Evolutionary conservation across 2,888 invertebrate genomes (phyloP).

Genomic region (Tridacna crocea): DNA sequence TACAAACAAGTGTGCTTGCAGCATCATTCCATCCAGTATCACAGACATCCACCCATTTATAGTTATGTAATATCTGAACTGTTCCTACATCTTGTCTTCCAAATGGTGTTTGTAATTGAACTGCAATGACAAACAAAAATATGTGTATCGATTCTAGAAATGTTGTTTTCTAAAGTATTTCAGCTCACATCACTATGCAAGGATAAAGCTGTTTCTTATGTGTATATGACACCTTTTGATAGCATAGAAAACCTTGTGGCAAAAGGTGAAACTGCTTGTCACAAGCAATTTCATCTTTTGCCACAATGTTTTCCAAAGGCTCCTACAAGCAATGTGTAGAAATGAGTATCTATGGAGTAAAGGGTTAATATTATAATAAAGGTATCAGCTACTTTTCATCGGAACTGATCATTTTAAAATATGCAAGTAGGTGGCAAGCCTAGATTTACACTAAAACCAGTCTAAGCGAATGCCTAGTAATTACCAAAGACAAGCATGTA

Average conservation of each 20-base stretch:
- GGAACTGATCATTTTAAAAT: too few relatives aligned
- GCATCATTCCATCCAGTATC: conserved; percentile 68
- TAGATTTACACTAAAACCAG: too few relatives aligned
- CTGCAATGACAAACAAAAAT: conserved; percentile 32
- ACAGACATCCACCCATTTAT: conserved; percentile 71
- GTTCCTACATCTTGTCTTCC: conserved; percentile 43
- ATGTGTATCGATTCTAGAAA: background rate
- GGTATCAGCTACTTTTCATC: too few relatives aligned
- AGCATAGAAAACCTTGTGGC: background rate
- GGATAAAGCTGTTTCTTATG: too few relatives aligned
- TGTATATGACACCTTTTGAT: background rate
- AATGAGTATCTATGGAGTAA: too few relatives aligned
- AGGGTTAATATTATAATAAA: too few relatives aligned
- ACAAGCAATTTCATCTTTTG: background rate
- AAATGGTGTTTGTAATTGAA: conserved; percentile 39
- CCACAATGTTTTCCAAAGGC: conserved; percentile 1
- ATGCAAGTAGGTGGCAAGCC: too few relatives aligned
- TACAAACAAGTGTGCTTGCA: conserved; percentile 70
- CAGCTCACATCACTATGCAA: background rate
- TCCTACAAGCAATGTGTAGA: too few relatives aligned
- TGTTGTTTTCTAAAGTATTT: background rate
- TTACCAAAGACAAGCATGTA: too few relatives aligned
- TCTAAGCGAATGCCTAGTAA: too few relatives aligned
- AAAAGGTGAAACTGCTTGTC: too few relatives aligned
- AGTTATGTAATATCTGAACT: conserved; percentile 51